Conservation (phyloP, 1,140 invertebrate genomes). For the Ladona fulva region DNA sequence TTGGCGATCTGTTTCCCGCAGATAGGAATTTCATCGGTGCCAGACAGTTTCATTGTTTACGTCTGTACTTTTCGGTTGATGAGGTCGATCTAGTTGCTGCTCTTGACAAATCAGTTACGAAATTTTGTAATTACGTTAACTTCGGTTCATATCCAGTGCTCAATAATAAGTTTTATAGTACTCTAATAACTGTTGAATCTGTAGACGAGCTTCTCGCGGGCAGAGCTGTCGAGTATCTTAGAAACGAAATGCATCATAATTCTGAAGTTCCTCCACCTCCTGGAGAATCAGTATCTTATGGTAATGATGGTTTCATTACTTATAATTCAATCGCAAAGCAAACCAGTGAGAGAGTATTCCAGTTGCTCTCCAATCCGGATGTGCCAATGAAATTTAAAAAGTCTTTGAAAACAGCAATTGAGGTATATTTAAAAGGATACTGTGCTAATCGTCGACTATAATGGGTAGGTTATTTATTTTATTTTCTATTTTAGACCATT, state of each 20-base stretch:
- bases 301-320: not conserved
- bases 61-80: not conserved
- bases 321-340: not conserved
- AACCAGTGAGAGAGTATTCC: not conserved
- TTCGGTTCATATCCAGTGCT: not conserved
- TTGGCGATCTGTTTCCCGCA: not conserved
- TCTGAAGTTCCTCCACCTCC: not conserved
- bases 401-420: slow-evolving; percentile 19
- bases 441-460: slow-evolving; percentile 29
- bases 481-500: slow-evolving; percentile 13
- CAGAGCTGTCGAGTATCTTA: not conserved
- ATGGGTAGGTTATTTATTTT: slow-evolving; percentile 24
- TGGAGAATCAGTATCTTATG: not conserved
- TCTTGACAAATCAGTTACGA: not conserved
- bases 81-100: not conserved
- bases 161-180: not conserved
- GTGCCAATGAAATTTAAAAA: not conserved
- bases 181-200: not conserved
- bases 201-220: not conserved
- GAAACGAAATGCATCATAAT: not conserved
- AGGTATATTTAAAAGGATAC: slow-evolving; percentile 31
- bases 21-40: not conserved
- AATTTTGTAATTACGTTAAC: not conserved
- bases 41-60: not conserved
- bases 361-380: not conserved